phyloP scores from a whole-genome alignment of 2,113 vertebrate species.

The Pantherophis guttatus region DNA sequence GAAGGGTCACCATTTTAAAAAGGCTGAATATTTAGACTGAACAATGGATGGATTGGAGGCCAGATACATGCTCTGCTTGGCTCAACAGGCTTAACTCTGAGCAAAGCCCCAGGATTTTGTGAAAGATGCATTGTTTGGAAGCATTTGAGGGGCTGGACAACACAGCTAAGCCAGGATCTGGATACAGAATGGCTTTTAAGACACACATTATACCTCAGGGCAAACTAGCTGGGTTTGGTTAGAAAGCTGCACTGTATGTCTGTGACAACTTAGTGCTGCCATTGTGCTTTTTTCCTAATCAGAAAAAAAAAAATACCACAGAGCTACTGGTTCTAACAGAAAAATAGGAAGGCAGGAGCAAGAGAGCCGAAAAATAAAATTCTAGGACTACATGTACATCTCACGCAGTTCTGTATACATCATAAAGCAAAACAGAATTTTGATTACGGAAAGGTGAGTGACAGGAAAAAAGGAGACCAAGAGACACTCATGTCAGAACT shows the following conservation, averaged over 20 bases:
- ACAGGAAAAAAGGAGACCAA: neutral
- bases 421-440: neutral
- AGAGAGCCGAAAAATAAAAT: rapidly evolving
- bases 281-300: neutral
- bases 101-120: neutral
- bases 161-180: conserved; percentile 36
- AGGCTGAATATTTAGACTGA: neutral
- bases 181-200: conserved; percentile 28
- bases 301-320: neutral
- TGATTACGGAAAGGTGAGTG: neutral
- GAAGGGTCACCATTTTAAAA: neutral
- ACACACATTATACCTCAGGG: conserved; percentile 38
- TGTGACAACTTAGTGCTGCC: neutral
- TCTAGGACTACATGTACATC: neutral
- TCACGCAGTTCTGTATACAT: neutral
- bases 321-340: neutral
- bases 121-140: neutral
- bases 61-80: neutral
- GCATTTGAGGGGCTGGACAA: neutral
- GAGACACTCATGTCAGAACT: neutral
- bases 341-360: neutral
- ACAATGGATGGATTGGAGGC: neutral
- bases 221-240: conserved; percentile 37
- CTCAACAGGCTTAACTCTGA: rapidly evolving
- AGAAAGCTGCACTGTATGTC: neutral